Evolutionary conservation across 2,113 vertebrate species (phyloP).

Genomic region (Diphyllodes magnificus): DNA sequence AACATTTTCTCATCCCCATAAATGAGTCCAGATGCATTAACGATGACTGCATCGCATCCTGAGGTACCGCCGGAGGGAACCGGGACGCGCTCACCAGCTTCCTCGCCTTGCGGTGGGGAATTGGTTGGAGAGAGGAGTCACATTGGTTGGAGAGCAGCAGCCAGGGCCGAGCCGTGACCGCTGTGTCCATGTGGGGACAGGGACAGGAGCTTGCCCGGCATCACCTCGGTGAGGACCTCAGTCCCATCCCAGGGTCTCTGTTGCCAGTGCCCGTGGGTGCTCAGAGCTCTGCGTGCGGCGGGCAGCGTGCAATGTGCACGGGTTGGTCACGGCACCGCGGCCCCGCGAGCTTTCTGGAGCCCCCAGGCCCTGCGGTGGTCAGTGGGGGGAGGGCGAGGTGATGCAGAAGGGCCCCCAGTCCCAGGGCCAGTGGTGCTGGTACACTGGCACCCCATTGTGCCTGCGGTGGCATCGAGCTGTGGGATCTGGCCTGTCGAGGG

Average conservation of each 20-base stretch:
- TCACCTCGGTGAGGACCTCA: not conserved
- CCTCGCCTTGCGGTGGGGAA: not conserved
- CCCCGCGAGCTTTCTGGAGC: not conserved
- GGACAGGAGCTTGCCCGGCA: not conserved
- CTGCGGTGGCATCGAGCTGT: fast-evolving
- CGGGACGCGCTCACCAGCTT: not conserved
- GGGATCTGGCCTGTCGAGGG: fast-evolving
- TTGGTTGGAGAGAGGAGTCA: not conserved
- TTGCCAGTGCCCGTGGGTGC: fast-evolving
- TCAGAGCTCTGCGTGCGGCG: fast-evolving
- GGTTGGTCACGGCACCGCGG: fast-evolving
- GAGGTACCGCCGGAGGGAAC: conserved; percentile 51
- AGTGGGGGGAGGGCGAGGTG: not conserved
- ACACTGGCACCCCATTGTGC: fast-evolving
- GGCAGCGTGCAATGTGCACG: fast-evolving
- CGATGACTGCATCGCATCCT: conserved; percentile 56
- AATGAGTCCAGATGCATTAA: conserved; percentile 68
- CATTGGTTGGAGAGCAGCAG: not conserved
- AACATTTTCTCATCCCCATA: conserved; percentile 65
- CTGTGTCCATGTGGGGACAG: not conserved
- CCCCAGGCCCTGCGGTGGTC: not conserved
- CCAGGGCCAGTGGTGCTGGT: not conserved
- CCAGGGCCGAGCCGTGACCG: fast-evolving
- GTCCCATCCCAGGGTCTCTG: not conserved
- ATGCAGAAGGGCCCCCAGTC: not conserved